Base-by-base conservation (phyloP, 1,140 invertebrate genomes). In the Uloborus diversus region DNA sequence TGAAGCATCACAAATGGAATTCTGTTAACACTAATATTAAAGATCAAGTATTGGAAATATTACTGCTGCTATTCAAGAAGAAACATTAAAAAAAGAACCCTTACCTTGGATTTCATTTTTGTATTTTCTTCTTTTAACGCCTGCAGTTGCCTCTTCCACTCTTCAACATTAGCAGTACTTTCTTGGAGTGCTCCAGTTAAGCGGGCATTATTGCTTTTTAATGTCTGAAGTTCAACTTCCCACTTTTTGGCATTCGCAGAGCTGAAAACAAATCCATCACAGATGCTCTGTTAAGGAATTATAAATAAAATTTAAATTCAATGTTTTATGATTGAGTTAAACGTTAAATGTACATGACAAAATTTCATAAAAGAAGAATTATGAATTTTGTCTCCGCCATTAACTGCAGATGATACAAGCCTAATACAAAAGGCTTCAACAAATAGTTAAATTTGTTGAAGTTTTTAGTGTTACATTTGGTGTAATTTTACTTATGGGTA, bases 191-290 rank as follows among this genome's bases (percentile, higher is more conserved):
- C 96, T 84, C 94, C 95, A 9, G 96, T 98, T 83, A 99, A 88
- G 84, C 96, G 91, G 17, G 94, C 91, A 88, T 99, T 99, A 87
- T 98, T 98, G 84, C 94, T 97, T 88, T 98, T 98, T 81, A 99
- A 88, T 7, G 96, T 98, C 76, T 95, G 93, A 81, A 99, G 88
- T 88, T 99, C 96, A 61, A 98, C 92, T 90, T 99, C 96, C 96
- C 96, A 99, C 87, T 99, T 98, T 88, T 98, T 98, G 2, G 96
- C 96, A 89, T 98, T 98, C 28, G 95, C 93, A 66, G 95, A 97
- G 88, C 96, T 97, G 85, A 37, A 76, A 70, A 35, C 4, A 61
- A 25, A 5, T n/a, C 5, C 17, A n/a, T n/a, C n/a, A n/a, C n/a
- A n/a, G n/a, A n/a, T n/a, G n/a, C n/a, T n/a, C 37, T 42, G 17